These are phyloP conservation scores for Ophonus ardosiacus DNA, from an alignment of 2,888 invertebrate species.

Conservation along the genomic window DNA sequence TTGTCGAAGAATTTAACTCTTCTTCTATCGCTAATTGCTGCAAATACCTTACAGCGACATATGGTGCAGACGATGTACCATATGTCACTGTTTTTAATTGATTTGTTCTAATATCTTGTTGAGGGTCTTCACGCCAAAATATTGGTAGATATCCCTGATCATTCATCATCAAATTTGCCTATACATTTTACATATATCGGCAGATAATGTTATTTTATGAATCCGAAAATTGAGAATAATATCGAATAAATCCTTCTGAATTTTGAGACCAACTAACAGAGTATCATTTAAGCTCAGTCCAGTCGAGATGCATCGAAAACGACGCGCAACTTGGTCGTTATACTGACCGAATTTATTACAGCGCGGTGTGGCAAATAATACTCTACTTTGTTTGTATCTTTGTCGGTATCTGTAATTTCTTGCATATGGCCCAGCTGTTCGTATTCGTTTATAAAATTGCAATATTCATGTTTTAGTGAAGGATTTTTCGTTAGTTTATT, in stretches of 20 bases:
- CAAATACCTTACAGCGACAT: constrained; percentile 9
- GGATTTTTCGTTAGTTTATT: not conserved
- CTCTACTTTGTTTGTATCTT: not conserved
- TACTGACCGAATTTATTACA: not conserved
- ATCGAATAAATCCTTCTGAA: constrained; percentile 12
- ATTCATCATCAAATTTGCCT: not conserved
- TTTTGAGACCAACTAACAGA: not conserved
- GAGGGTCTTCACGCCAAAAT: not conserved
- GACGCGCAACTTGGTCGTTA: not conserved
- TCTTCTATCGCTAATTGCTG: not conserved
- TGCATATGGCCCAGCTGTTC: not conserved
- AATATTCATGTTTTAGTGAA: not conserved
- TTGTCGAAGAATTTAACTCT: too few species aligned
- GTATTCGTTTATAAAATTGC: not conserved
- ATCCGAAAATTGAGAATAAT: not conserved
- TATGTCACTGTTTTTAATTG: constrained; percentile 15
- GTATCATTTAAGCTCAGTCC: not conserved
- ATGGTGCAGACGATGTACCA: constrained; percentile 5
- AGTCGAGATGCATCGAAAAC: constrained; percentile 6
- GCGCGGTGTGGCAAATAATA: constrained; percentile 2
- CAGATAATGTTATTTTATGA: not conserved
- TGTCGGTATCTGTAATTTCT: not conserved
- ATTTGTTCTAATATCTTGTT: not conserved
- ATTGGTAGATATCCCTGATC: constrained; percentile 2
- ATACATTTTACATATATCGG: constrained; percentile 24